Evolutionary conservation across 1,140 invertebrate genomes (phyloP), one percentile per base, ranked within the genome.

Genomic region (Halesus radiatus): DNA sequence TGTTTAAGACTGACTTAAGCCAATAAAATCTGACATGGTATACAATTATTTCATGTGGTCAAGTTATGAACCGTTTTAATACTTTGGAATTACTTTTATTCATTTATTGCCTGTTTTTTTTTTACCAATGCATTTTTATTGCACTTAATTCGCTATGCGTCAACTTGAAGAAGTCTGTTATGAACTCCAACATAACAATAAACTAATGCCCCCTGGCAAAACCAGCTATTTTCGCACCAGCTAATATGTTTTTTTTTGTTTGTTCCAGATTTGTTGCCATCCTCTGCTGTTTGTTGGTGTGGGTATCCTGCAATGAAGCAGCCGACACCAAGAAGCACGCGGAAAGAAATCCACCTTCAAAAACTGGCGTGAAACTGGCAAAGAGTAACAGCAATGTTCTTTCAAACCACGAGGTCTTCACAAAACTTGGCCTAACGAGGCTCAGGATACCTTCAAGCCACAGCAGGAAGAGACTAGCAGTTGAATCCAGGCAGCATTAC

Each of bases 401-500:
- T 0, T 84, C 86, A 53, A 90, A 88, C 5, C 88, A 90, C 79
- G 86, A 89, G 37, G 85, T 90, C 5, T 85, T 90, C 76, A 88
- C 87, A 73, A 89, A 87, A 0, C 84, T 90, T 1, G 88, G 89
- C 16, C 79, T 90, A 10, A 88, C 87, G 74, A 88, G 88, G 75
- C 84, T 90, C 1, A 85, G 85, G 37, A 85, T 90, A 79, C 88
- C 89, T 5, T 87, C 88, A 10, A 88, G 88, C 0, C 89, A 90
- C 77, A 88, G 89, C 79, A 85, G 94, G 80, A 95, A 95, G 86
- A 90, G 94, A 8, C 85, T 95, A 32, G 93, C 94, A 0, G 93
- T 94, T 66, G 93, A 94, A 87, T 94, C 93, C 76, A 90, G 92
- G 68, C 91, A 94, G 80, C 91, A 92, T 32, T 91, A 91, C 54